Base-by-base conservation (phyloP, 1,140 invertebrate genomes). In the Drosophila punjabiensis region DNA sequence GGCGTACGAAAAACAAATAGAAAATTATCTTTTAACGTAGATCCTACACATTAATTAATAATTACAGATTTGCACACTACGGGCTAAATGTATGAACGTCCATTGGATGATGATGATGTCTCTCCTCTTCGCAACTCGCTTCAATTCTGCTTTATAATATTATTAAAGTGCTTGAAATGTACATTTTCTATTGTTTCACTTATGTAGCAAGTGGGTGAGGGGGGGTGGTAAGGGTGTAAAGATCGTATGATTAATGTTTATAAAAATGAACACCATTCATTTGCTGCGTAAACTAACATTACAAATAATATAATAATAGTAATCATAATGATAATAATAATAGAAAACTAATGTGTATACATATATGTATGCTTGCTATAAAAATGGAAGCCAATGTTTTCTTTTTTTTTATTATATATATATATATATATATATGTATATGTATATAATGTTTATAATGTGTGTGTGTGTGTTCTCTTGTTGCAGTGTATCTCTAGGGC, bases 331-430 rank as follows among this genome's bases (percentile, higher is more conserved):
- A 48, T 63, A 70, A 55, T 52, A 30, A 53, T 37, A 78, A 69
- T 55, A 75, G 64, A 81, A 48, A 79, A 86, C 74, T 86, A 86
- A 79, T 71, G 47, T 76, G 79, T 81, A 53, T 70, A 75, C 50
- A 56, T 71, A 58, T 67, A 48, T 52, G 68, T 65, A 69, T 66
- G 59, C 58, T 62, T 67, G 66, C 70, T 73, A 61, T 52, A 61
- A 91, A 92, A 88, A 92, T 92, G 91, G 88, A 92, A 92, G 91
- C 91, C 91, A 91, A 91, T 89, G 79, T 83, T 68, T 81, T 61
- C 30, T 20, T 61, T 39, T 43, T 75, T 55, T 16, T 24, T 24
- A 32, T 33, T 16, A 30, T 50, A 30, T 30, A 50, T 55, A 55
- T n/a, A n/a, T n/a, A n/a, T n/a, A n/a, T 55, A 55, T 35, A 55